Percentiles rank a stretch among this genome's conserved stretches.
Conservation (phyloP, 2,888 invertebrate species). For the Achlya flavicornis region DNA sequence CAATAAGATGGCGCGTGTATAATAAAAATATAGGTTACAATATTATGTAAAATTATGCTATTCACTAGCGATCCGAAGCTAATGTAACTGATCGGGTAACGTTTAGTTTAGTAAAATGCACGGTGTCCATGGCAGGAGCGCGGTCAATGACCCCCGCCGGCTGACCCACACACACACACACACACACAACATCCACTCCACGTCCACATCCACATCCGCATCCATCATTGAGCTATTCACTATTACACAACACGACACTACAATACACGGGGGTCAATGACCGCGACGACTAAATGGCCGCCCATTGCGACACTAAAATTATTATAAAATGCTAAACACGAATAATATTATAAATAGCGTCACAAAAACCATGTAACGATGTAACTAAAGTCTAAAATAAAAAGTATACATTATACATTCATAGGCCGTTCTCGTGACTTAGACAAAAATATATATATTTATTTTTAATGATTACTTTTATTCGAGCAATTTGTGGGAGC, state of each 20-base stretch:
- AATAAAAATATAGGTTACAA: slow-evolving; percentile 52
- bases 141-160: slow-evolving; percentile 29
- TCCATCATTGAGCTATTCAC: not conserved
- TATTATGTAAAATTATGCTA: slow-evolving; percentile 68
- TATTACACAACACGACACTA: not conserved
- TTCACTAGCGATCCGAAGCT: slow-evolving; percentile 75
- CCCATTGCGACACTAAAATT: slow-evolving; percentile 38
- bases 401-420: slow-evolving; percentile 64
- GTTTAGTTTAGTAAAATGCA: slow-evolving; percentile 62
- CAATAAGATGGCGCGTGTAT: slow-evolving; percentile 56
- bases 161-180: slow-evolving; percentile 17
- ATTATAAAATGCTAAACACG: slow-evolving; percentile 67
- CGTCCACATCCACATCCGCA: not conserved
- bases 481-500: slow-evolving; percentile 32
- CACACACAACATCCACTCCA: no score
- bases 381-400: slow-evolving; percentile 62
- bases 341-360: slow-evolving; percentile 72
- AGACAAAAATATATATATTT: slow-evolving; percentile 48
- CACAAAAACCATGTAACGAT: slow-evolving; percentile 46
- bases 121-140: slow-evolving; percentile 48
- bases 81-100: slow-evolving; percentile 75
- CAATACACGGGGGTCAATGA: slow-evolving; percentile 38
- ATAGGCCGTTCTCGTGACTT: slow-evolving; percentile 77
- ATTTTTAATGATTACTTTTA: slow-evolving; percentile 19
- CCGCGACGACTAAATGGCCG: slow-evolving; percentile 55